Evolutionary conservation across 2,797 vertebrate genomes (phyloP), one percentile per base, ranked within the genome.

Genomic region (Prionace glauca): DNA sequence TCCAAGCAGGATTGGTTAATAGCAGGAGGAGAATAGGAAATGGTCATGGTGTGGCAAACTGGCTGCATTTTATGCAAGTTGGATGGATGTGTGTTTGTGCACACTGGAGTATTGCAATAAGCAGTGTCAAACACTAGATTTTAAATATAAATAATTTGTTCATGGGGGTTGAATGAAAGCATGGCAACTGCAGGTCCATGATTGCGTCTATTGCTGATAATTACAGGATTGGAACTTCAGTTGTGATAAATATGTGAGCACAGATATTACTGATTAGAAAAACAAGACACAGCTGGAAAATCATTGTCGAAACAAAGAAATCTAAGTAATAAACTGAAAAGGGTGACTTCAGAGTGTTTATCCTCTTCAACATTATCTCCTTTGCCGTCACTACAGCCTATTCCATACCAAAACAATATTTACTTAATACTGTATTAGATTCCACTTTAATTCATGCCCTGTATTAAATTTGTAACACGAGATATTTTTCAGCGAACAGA

Each of bases 171-270:
- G 32, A 67, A n/a, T n/a, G 81, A 41, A 81, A 81, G 2, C 79
- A 20, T 41, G 79, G 36, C 18, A 81, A 41, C 79, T 81, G 16
- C 1, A 16, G 8, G 41, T 45, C 81, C 18, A 9, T 45, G 20
- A 20, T 36, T 91, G 14, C 88, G 0, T 20, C 7, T 91, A 60
- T 36, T 65, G 11, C 56, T 91, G 29, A 3, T 36, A 67, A 91
- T 67, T n/a, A 88, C 26, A 29, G 32, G 74, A 45, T 84, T 45
- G 81, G 7, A 41, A 84, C 16, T 20, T 45, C 41, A 26, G 24
- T 24, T 87, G 72, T 45, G 50, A 88, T 88, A 88, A 88, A 88
- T 56, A 88, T 88, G 86, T 88, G 86, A 56, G 56, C 24, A 50
- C 26, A 50, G 50, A 56, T 11, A 26, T 26, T 88, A 50, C 12